These are phyloP conservation scores for Hippocampus kuda DNA, from an alignment of 2,797 vertebrate species.

Conservation along the genomic window DNA sequence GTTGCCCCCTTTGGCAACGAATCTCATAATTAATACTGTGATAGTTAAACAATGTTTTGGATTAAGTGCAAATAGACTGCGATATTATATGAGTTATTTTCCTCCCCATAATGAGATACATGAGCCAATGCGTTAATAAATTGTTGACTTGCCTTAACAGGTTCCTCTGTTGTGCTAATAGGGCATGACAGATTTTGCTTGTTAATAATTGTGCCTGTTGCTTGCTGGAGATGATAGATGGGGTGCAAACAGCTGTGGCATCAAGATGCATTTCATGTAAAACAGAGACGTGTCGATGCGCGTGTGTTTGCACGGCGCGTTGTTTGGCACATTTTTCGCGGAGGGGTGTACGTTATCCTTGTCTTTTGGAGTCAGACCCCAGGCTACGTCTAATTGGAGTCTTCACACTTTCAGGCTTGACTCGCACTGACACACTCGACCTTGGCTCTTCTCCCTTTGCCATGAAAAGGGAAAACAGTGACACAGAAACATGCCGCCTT, in stretches of 20 bases:
- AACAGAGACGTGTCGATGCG: conserved; percentile 60
- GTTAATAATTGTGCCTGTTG: conserved; percentile 70
- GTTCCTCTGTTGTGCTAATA: conserved; percentile 64
- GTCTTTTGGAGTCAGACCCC: conserved; percentile 72
- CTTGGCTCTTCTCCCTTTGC: conserved; percentile 65
- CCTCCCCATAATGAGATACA: conserved; percentile 58
- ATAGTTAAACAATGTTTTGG: conserved; percentile 41
- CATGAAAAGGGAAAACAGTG: conserved; percentile 62
- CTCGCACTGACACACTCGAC: conserved; percentile 69
- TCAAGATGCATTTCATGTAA: conserved; percentile 67
- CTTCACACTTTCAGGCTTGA: conserved; percentile 72
- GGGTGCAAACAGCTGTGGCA: conserved; percentile 67
- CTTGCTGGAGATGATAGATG: conserved; percentile 68
- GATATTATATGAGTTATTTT: conserved; percentile 53
- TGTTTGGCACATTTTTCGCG: conserved; percentile 66
- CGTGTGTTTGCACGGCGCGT: conserved; percentile 51
- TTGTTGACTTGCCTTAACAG: conserved; percentile 64
- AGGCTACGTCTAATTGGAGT: conserved; percentile 74
- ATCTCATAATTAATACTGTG: conserved; percentile 29
- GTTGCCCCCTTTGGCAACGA: too few relatives aligned
- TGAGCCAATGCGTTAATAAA: conserved; percentile 60
- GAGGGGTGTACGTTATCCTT: conserved; percentile 65
- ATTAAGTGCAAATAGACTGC: conserved; percentile 62
- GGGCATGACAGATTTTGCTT: conserved; percentile 66
- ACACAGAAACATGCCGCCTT: conserved; percentile 59